A percentile compares a stretch with the other conserved stretches of the same genome.
These are phyloP conservation scores for Nesogale talazaci DNA, from an alignment of 2,113 vertebrate species.

Conservation along the genomic window DNA sequence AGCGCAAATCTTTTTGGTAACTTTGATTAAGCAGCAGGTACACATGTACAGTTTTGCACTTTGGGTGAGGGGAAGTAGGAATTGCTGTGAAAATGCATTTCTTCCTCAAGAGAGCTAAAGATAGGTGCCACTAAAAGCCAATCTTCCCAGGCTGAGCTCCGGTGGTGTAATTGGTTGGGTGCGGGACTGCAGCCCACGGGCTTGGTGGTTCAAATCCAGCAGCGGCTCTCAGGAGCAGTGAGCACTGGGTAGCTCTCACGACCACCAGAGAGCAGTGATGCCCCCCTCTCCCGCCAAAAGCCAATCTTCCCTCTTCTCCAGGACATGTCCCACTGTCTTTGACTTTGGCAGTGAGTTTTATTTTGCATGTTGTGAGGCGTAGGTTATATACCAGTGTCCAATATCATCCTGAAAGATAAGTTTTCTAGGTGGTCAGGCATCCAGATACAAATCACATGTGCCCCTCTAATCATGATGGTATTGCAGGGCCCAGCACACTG, in stretches of 20 bases:
- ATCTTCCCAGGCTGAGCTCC: too few relatives aligned
- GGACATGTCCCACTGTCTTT: not conserved
- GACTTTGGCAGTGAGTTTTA: not conserved
- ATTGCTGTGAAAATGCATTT: accelerated
- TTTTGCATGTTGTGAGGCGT: too few relatives aligned
- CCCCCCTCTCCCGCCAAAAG: not conserved
- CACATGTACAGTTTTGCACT: accelerated
- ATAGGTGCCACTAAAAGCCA: not conserved
- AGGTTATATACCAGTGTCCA: not conserved
- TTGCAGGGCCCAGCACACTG: not conserved
- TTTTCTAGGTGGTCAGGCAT: not conserved
- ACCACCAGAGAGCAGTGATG: too few relatives aligned
- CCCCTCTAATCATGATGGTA: not conserved
- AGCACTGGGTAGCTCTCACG: too few relatives aligned
- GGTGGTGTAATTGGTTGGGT: too few relatives aligned
- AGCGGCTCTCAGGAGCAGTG: too few relatives aligned
- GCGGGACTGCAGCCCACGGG: too few relatives aligned
- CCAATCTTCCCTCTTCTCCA: not conserved
- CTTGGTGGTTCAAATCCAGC: too few relatives aligned
- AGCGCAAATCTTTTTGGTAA: accelerated
- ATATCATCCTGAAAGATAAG: not conserved
- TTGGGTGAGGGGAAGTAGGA: accelerated
- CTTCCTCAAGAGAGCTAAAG: not conserved
- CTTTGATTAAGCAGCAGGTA: accelerated
- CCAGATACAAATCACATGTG: not conserved